These are phyloP conservation scores for Indri indri DNA, from an alignment of 2,113 vertebrate genomes.

Conservation along the genomic window DNA sequence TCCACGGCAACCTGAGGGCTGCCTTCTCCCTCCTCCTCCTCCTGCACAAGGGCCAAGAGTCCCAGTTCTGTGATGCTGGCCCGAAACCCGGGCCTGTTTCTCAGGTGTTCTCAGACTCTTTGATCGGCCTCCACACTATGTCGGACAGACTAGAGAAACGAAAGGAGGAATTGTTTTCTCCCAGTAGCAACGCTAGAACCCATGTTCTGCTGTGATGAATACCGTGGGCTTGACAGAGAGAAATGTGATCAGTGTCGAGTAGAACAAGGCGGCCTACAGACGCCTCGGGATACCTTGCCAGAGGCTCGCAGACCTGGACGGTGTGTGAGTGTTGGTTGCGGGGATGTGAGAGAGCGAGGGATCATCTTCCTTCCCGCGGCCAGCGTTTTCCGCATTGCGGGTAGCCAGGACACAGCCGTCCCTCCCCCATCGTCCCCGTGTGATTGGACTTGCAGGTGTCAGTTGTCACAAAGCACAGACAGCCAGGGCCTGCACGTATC, in stretches of 20 bases:
- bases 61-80: background rate
- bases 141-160: background rate
- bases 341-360: background rate
- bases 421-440: background rate
- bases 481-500: background rate
- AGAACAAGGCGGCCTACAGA: background rate
- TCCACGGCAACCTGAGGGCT: background rate
- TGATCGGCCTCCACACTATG: rapidly evolving
- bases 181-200: background rate
- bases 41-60: background rate
- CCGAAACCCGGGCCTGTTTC: background rate
- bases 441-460: background rate
- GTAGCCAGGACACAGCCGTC: background rate
- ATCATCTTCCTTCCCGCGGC: background rate
- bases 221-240: background rate
- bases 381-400: background rate
- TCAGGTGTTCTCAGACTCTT: background rate
- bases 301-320: background rate
- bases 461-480: background rate
- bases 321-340: background rate
- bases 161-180: background rate
- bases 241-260: background rate
- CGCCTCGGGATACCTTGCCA: background rate
- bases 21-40: background rate
- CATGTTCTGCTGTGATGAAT: background rate